Base-by-base conservation (phyloP, 2,888 invertebrate genomes). In the Ornithoptera alexandrae region DNA sequence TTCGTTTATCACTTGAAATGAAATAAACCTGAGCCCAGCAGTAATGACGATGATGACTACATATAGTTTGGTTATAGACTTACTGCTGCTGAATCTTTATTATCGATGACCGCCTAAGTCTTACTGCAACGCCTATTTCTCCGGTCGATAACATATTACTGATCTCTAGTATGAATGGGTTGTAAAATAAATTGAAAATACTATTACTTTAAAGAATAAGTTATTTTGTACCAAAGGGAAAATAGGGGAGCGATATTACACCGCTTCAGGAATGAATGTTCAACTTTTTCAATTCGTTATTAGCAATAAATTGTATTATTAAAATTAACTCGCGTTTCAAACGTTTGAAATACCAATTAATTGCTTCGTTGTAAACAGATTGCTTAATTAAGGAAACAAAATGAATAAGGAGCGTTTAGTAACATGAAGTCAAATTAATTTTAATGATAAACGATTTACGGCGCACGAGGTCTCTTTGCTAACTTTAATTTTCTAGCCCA, bases 301-400 rank as follows among this genome's bases (percentile, higher is more conserved):
- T 53, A 53, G 53, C 53, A n/a, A 53, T 53, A 53, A 53, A 53
- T 53, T n/a, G n/a, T 53, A 58, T 81, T 83, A 84, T 86, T 84
- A 83, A 85, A 88, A 84, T 82, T 81, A 78, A 77, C 77, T 76
- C 80, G 81, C 79, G 80, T 83, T 84, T 83, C 83, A 81, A 84
- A 88, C 85, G 88, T 86, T 86, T 82, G 77, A 86, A 89, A 85
- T 86, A 85, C 85, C 88, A 91, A 92, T 90, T 92, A 91, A 91
- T 89, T 88, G 89, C 85, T 85, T 85, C 84, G 88, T 88, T 91
- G 90, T 90, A 89, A 91, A 89, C 89, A 91, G 89, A 92, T 92
- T 91, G 92, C 89, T 92, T 92, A 92, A 92, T 92, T 92, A 91
- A 89, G 87, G 82, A 86, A 86, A 86, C 83, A 86, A 85, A 90